Conservation (phyloP, 2,797 vertebrate species). For the Xenentodon cancila region DNA sequence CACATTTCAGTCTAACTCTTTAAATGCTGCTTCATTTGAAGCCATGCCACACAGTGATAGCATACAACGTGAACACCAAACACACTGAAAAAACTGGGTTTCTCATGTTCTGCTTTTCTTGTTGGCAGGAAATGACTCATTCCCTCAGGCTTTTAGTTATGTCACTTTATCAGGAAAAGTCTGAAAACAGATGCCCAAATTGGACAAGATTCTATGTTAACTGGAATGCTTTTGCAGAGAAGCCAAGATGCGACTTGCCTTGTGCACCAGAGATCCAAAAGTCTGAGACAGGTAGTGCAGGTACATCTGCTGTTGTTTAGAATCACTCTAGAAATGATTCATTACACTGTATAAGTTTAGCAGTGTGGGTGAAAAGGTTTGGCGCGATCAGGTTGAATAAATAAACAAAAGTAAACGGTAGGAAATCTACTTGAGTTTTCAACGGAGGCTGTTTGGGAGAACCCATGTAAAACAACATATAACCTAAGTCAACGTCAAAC, state of each 20-base stretch:
- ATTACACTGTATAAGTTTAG: no score
- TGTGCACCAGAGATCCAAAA: not conserved
- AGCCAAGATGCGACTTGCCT: not conserved
- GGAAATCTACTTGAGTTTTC: no score
- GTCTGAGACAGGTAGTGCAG: not conserved
- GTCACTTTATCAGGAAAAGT: constrained; percentile 29
- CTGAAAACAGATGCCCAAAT: constrained; percentile 20
- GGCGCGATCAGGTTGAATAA: no score
- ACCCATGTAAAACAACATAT: no score
- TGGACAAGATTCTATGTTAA: not conserved
- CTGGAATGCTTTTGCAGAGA: no score
- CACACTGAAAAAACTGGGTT: not conserved
- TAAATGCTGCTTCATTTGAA: not conserved
- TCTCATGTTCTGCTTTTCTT: not conserved
- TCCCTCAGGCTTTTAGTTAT: constrained; percentile 5
- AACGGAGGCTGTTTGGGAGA: no score
- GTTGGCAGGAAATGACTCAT: constrained; percentile 16
- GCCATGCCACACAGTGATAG: constrained; percentile 8
- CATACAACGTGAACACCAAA: not conserved
- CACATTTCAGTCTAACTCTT: constrained; percentile 5
- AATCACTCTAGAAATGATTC: no score
- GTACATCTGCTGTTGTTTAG: no score
- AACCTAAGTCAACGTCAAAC: no score
- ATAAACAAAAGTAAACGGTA: no score
- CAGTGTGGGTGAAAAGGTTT: no score